Percentiles rank a stretch among this genome's conserved stretches.
Conservation (phyloP, 2,113 vertebrate species). For the Manacus vitellinus region DNA sequence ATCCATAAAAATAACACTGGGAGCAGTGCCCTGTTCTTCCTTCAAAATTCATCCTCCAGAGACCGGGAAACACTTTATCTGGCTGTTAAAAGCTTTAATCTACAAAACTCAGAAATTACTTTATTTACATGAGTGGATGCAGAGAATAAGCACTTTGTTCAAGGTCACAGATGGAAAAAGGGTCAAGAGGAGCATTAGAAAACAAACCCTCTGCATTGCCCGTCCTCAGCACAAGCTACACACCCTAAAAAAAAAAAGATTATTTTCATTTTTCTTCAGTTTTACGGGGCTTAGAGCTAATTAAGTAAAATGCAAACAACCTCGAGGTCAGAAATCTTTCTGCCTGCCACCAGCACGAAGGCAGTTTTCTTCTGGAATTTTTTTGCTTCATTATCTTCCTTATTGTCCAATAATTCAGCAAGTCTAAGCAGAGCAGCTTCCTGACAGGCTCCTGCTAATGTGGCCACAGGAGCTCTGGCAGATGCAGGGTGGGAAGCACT, state of each 20-base stretch:
- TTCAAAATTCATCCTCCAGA: background rate
- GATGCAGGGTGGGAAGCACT: background rate
- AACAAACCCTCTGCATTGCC: background rate
- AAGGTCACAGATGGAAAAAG: background rate
- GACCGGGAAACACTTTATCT: background rate
- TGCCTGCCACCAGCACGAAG: background rate
- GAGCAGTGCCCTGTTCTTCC: background rate
- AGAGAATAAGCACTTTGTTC: background rate
- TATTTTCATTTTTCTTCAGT: background rate
- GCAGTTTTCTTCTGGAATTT: background rate
- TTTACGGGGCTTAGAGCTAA: background rate
- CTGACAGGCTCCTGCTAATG: background rate
- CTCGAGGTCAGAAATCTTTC: background rate
- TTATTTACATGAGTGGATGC: background rate
- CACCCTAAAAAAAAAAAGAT: background rate
- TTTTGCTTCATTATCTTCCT: background rate
- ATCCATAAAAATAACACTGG: fast-evolving
- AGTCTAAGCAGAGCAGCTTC: background rate
- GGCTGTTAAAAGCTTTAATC: background rate
- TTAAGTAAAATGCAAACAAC: background rate
- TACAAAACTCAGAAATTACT: background rate
- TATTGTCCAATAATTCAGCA: background rate
- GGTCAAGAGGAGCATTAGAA: background rate
- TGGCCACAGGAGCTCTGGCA: background rate
- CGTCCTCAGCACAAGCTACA: background rate